Conservation (phyloP, 2,888 invertebrate species). For the Athalia circularis region DNA sequence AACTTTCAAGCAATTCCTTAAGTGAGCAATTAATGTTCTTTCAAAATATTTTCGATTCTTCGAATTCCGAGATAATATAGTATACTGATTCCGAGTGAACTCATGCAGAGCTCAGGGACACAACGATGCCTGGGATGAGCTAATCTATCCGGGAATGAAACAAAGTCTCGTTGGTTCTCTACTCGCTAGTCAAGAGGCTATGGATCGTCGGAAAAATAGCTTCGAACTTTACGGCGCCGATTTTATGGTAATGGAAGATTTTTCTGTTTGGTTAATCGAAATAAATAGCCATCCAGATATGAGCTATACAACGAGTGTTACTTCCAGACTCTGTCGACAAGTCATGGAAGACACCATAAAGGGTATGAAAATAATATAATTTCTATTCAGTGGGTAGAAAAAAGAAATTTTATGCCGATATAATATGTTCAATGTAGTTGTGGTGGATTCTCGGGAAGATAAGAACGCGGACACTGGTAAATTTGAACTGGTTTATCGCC, state of each 20-base stretch:
- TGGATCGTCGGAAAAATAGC: constrained; percentile 88
- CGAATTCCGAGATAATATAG: constrained; percentile 68
- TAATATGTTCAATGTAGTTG: constrained; percentile 76
- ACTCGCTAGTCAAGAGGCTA: constrained; percentile 89
- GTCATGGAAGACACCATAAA: constrained; percentile 94
- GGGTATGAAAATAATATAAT: constrained; percentile 78
- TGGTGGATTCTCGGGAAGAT: constrained; percentile 84
- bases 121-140: constrained; percentile 86
- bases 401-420: too few species aligned
- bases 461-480: constrained; percentile 86
- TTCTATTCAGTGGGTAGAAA: not conserved
- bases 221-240: constrained; percentile 97
- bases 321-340: constrained; percentile 89
- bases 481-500: constrained; percentile 88
- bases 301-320: constrained; percentile 93
- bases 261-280: constrained; percentile 94
- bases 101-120: constrained; percentile 81
- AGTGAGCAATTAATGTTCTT: constrained; percentile 64
- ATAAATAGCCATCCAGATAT: constrained; percentile 96
- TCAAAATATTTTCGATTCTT: constrained; percentile 19
- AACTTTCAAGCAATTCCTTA: constrained; percentile 80
- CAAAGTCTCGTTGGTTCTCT: constrained; percentile 86
- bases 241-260: constrained; percentile 93
- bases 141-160: constrained; percentile 93
- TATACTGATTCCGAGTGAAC: not conserved